Evolutionary conservation across 2,888 invertebrate species (phyloP).

Genomic region (Morpho deidamia): DNA sequence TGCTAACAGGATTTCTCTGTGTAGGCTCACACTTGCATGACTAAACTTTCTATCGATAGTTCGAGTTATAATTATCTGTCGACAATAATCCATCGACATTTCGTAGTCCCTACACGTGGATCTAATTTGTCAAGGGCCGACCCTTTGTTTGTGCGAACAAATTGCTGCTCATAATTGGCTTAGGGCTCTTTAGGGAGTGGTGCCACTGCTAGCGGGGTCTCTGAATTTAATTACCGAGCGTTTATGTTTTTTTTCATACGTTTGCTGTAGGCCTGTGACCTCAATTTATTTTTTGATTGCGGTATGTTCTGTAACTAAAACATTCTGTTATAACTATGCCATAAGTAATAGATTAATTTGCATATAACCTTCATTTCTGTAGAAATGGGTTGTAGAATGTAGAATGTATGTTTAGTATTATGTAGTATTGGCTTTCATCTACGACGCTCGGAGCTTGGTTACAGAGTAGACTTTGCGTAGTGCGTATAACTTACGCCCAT

Average conservation of each 20-base stretch:
- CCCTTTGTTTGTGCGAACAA: constrained; percentile 73
- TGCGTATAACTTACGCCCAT: too few species aligned
- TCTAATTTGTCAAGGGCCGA: constrained; percentile 69
- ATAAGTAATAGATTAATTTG: too few species aligned
- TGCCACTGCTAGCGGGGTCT: constrained; percentile 36
- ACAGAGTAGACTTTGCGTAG: too few species aligned
- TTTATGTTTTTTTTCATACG: constrained; percentile 1
- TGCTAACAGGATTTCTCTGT: too few species aligned
- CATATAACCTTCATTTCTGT: too few species aligned
- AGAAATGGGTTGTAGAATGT: too few species aligned
- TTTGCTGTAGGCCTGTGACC: background rate
- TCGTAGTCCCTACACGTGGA: constrained; percentile 41
- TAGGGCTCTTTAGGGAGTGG: constrained; percentile 46
- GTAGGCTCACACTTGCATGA: too few species aligned
- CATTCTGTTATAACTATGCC: background rate
- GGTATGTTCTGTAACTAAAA: background rate
- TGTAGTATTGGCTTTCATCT: too few species aligned
- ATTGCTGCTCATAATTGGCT: constrained; percentile 75
- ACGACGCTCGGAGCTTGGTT: too few species aligned
- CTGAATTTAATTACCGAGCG: constrained; percentile 20
- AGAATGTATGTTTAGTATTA: too few species aligned
- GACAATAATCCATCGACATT: constrained; percentile 23
- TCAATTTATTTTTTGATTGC: background rate
- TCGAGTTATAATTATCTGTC: background rate
- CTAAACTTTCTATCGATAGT: constrained; percentile 6